phyloP scores from a whole-genome alignment of 2,797 vertebrate genomes.

The Tangara arthus region DNA sequence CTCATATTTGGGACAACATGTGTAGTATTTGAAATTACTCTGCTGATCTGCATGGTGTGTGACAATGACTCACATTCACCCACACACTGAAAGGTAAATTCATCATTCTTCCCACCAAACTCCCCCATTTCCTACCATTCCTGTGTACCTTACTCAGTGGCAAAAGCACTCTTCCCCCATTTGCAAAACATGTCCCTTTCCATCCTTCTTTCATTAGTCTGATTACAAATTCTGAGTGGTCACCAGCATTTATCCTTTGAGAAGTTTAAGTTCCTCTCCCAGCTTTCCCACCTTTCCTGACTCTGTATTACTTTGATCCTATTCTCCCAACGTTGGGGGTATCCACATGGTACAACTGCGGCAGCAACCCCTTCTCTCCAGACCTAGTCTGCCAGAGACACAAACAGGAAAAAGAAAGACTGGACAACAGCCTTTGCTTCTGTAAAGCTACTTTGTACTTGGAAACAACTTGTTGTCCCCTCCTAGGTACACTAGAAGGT shows the following conservation, averaged over 20 bases:
- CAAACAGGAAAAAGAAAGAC: background rate
- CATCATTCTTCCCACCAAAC: background rate
- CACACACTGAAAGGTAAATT: background rate
- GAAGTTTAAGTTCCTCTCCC: background rate
- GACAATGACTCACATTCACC: background rate
- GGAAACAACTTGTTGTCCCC: background rate
- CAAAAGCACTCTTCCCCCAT: background rate
- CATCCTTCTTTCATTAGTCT: background rate
- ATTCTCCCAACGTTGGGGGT: background rate
- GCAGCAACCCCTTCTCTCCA: background rate
- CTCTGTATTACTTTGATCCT: background rate
- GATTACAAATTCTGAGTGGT: background rate
- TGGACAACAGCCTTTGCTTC: background rate
- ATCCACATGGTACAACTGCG: background rate
- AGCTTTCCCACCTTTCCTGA: background rate
- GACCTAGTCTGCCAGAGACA: background rate
- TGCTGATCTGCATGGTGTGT: background rate
- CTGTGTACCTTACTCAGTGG: background rate
- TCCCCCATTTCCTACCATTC: background rate
- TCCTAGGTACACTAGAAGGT: background rate
- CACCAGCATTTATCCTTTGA: background rate
- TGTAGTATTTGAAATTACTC: background rate
- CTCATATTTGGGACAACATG: background rate
- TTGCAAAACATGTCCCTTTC: background rate
- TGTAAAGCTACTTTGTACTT: background rate